A percentile compares a stretch with the other conserved stretches of the same genome.
Conservation (phyloP, 2,888 invertebrate species). For the Mythimna impura region DNA sequence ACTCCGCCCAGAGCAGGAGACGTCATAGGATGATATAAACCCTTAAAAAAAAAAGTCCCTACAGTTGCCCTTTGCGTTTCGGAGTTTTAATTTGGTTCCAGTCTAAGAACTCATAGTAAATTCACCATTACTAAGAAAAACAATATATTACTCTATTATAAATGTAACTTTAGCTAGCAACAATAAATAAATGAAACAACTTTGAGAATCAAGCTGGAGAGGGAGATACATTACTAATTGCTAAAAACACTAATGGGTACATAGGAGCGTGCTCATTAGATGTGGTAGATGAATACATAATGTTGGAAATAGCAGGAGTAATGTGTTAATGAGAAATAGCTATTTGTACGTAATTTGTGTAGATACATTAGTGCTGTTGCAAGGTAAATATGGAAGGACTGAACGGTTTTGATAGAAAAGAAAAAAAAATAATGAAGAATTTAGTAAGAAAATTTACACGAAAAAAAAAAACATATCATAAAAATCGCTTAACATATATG, state of each 20-base stretch:
- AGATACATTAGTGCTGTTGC: background rate
- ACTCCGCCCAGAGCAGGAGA: too few species aligned
- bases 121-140: background rate
- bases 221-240: slow-evolving; percentile 34
- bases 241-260: slow-evolving; percentile 17
- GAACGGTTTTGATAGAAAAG: too few species aligned
- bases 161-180: slow-evolving; percentile 21
- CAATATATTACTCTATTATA: slow-evolving; percentile 7
- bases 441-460: too few species aligned
- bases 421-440: too few species aligned
- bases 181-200: slow-evolving; percentile 19
- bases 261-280: slow-evolving; percentile 9
- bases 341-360: background rate
- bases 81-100: too few species aligned
- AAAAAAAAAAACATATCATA: too few species aligned
- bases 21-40: too few species aligned
- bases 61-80: too few species aligned
- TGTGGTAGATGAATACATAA: background rate
- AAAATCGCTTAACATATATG: too few species aligned
- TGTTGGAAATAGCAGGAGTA: background rate
- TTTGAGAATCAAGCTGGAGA: slow-evolving; percentile 1
- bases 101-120: too few species aligned
- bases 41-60: too few species aligned
- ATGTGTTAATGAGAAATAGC: background rate
- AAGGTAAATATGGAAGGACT: too few species aligned